Percentiles rank a stretch among this genome's conserved stretches.
Conservation (phyloP, 2,113 vertebrate species). For the Hirundichthys speculiger region DNA sequence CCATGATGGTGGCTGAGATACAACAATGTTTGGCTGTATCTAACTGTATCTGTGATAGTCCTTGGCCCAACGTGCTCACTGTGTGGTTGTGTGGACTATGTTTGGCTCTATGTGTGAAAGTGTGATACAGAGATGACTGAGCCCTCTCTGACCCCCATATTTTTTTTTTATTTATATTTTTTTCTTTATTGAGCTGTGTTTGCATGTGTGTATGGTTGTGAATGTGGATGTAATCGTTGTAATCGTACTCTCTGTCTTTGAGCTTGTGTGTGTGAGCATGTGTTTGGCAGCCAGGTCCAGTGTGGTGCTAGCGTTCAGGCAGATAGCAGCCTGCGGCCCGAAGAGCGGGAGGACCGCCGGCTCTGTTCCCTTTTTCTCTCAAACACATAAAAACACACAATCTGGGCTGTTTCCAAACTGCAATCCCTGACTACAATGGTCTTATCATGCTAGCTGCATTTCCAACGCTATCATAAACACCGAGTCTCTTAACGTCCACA, state of each 20-base stretch:
- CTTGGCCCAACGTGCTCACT: constrained; percentile 55
- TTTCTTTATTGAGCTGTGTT: constrained; percentile 61
- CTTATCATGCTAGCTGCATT: constrained; percentile 61
- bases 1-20: constrained; percentile 72
- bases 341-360: constrained; percentile 61
- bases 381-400: constrained; percentile 35
- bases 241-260: constrained; percentile 51
- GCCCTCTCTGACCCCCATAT: constrained; percentile 14
- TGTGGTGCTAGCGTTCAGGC: constrained; percentile 64
- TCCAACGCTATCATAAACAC: constrained; percentile 54
- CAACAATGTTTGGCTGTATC: constrained; percentile 75
- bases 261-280: constrained; percentile 52
- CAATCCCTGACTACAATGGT: constrained; percentile 59
- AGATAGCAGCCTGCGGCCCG: constrained; percentile 72
- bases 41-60: constrained; percentile 64
- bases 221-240: constrained; percentile 49
- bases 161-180: constrained; percentile 17
- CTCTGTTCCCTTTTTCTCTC: constrained; percentile 33
- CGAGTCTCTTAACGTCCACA: constrained; percentile 38
- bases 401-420: constrained; percentile 67
- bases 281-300: constrained; percentile 72
- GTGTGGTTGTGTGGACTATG: constrained; percentile 65
- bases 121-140: constrained; percentile 61
- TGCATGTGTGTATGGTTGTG: not conserved
- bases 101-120: constrained; percentile 64